phyloP scores from a whole-genome alignment of 2,797 vertebrate species.

The Sebastes hubbsi region DNA sequence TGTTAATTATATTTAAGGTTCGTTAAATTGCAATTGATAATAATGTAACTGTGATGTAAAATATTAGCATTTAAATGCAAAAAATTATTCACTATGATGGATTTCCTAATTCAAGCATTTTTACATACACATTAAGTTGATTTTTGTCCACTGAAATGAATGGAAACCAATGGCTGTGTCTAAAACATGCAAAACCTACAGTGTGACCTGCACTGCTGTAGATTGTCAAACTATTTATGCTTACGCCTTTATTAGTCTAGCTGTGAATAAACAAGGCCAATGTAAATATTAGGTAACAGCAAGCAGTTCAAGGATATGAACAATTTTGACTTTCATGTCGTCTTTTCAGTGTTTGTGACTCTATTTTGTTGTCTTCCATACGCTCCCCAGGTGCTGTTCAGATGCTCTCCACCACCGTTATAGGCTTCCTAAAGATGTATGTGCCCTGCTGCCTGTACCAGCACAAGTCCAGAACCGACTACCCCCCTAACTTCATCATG shows the following conservation, averaged over 20 bases:
- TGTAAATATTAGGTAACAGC: background rate
- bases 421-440: conserved; percentile 92
- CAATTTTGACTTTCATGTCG: background rate
- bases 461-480: conserved; percentile 90
- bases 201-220: background rate
- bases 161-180: background rate
- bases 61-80: background rate
- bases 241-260: background rate
- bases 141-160: background rate
- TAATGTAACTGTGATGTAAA: background rate
- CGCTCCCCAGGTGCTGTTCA: conserved; percentile 89
- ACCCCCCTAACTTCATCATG: conserved; percentile 93
- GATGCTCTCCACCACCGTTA: conserved; percentile 94
- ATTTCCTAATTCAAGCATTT: background rate
- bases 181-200: background rate
- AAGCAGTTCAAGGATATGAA: background rate
- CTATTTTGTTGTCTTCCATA: background rate
- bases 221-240: background rate
- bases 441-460: conserved; percentile 93
- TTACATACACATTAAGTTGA: background rate
- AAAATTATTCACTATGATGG: background rate
- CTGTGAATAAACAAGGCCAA: background rate
- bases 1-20: background rate
- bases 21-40: background rate
- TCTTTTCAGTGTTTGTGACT: background rate